Conservation (phyloP, 1,140 invertebrate genomes). For the Bombus superbus region DNA sequence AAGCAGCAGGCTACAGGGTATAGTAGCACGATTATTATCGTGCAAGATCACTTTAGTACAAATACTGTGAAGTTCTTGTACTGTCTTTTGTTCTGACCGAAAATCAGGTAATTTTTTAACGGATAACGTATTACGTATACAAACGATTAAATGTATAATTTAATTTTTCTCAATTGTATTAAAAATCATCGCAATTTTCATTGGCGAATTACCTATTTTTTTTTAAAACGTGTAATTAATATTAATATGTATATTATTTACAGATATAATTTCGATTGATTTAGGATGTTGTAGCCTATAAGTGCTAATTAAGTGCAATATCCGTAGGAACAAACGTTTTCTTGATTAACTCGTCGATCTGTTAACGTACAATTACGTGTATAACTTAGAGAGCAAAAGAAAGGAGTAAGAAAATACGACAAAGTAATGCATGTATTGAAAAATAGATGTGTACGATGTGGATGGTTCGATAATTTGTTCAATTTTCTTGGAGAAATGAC, state of each 20-base stretch:
- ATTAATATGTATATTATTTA: not conserved
- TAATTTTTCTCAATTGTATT: too few species aligned
- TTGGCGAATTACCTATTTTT: not conserved
- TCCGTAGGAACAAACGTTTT: slow-evolving; percentile 9
- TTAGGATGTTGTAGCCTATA: not conserved
- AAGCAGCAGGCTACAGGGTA: slow-evolving; percentile 34
- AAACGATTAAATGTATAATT: not conserved
- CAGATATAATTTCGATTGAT: not conserved
- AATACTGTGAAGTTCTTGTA: not conserved
- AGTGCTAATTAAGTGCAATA: slow-evolving; percentile 20
- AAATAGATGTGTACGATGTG: slow-evolving; percentile 5
- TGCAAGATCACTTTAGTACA: not conserved
- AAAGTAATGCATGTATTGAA: slow-evolving; percentile 62
- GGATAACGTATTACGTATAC: too few species aligned
- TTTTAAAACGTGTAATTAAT: not conserved
- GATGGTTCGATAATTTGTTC: not conserved
- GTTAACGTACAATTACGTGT: slow-evolving; percentile 14
- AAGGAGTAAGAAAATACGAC: not conserved
- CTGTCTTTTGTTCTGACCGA: not conserved
- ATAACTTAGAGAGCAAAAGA: not conserved
- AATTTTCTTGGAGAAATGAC: not conserved
- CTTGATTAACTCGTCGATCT: slow-evolving; percentile 18
- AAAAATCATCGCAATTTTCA: not conserved
- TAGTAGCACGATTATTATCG: not conserved
- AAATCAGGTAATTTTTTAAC: not conserved